Percentiles rank a stretch among this genome's conserved stretches.
These are phyloP conservation scores for Argyrosomus regius DNA, from an alignment of 2,797 vertebrate genomes.

Conservation along the genomic window DNA sequence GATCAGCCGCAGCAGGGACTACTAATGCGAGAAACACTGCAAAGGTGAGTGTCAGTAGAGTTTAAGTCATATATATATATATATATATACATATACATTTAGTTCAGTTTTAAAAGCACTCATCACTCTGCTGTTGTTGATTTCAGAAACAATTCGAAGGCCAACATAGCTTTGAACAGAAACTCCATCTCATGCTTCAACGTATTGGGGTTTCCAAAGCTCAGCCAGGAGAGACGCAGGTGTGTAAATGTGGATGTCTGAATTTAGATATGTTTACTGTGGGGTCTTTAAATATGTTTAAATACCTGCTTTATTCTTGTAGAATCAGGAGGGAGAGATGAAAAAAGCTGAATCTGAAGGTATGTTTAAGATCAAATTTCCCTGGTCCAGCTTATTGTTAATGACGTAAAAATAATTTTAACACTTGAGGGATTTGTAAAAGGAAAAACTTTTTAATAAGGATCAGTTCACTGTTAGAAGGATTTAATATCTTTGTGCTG, in stretches of 20 bases:
- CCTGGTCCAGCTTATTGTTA: conserved; percentile 31
- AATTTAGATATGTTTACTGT: neutral
- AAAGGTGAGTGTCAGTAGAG: conserved; percentile 83
- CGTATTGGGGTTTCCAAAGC: conserved; percentile 93
- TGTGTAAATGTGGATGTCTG: conserved; percentile 47
- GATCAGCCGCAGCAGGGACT: conserved; percentile 87
- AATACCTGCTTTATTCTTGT: conserved; percentile 43
- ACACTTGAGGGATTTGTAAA: conserved; percentile 43
- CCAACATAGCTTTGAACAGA: conserved; percentile 94
- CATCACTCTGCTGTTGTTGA: conserved; percentile 29
- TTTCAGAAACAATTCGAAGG: conserved; percentile 91
- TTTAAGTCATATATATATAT: neutral
- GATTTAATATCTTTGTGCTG: conserved; percentile 23
- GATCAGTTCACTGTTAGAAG: conserved; percentile 32
- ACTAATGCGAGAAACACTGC: conserved; percentile 82
- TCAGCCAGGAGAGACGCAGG: conserved; percentile 88
- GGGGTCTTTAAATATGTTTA: conserved; percentile 9
- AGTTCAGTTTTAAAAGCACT: neutral
- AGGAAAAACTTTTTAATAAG: conserved; percentile 22
- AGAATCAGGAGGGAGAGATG: conserved; percentile 84
- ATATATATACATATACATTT: neutral
- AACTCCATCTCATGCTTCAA: conserved; percentile 95
- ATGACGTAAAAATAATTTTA: conserved; percentile 39
- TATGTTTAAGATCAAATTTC: conserved; percentile 56
- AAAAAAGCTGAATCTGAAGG: conserved; percentile 86